A percentile compares a stretch with the other conserved stretches of the same genome.
phyloP scores from a whole-genome alignment of 2,888 invertebrate species.

The Machimus rusticus region DNA sequence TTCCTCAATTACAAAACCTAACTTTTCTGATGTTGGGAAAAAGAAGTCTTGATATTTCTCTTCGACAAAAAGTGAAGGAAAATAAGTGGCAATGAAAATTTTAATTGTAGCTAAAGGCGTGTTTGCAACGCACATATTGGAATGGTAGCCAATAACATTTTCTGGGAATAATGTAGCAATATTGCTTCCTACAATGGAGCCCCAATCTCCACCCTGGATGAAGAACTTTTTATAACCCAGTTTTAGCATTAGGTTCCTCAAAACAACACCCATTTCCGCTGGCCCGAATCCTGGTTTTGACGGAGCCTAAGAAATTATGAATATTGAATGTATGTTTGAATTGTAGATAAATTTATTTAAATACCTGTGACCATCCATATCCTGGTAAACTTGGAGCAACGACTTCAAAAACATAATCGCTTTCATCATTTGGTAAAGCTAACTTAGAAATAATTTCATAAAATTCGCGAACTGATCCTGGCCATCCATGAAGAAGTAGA shows the following conservation, averaged over 20 bases:
- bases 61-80: constrained; percentile 66
- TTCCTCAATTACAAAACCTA: constrained; percentile 55
- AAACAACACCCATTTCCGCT: constrained; percentile 64
- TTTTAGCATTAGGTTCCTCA: constrained; percentile 70
- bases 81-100: constrained; percentile 62
- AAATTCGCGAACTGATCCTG: constrained; percentile 87
- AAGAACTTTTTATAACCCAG: constrained; percentile 69
- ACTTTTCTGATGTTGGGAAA: constrained; percentile 58
- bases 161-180: constrained; percentile 70
- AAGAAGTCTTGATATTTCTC: constrained; percentile 57
- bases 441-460: constrained; percentile 76
- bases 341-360: neutral
- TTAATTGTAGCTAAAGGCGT: constrained; percentile 55
- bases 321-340: neutral
- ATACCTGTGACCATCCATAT: constrained; percentile 61
- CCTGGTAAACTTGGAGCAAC: constrained; percentile 66
- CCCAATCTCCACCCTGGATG: constrained; percentile 81
- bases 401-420: constrained; percentile 69
- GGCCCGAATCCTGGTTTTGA: constrained; percentile 68
- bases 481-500: constrained; percentile 85
- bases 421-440: constrained; percentile 62
- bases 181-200: constrained; percentile 67
- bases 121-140: constrained; percentile 66
- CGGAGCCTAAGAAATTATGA: constrained; percentile 56
- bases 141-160: constrained; percentile 65